A percentile compares a stretch with the other conserved stretches of the same genome.
Conservation (phyloP, 2,797 vertebrate genomes). For the Alca torda region DNA sequence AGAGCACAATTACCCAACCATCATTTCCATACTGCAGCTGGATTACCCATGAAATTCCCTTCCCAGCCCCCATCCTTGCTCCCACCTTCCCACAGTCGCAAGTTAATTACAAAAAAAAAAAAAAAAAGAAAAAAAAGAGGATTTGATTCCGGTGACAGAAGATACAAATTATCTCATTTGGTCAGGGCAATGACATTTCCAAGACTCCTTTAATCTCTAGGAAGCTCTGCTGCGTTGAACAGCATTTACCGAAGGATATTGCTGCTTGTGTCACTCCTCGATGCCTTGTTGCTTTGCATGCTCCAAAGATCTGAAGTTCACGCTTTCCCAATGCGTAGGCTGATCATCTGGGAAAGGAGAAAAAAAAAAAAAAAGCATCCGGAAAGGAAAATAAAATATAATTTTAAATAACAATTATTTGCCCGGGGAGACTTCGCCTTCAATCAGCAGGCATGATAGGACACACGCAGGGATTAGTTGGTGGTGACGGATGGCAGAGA, state of each 20-base stretch:
- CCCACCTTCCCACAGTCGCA: slow-evolving; percentile 25
- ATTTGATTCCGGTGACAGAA: slow-evolving; percentile 52
- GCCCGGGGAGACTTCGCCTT: not conserved
- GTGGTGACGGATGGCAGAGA: not conserved
- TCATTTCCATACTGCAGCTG: slow-evolving; percentile 67
- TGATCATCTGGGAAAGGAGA: not conserved
- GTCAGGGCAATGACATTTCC: slow-evolving; percentile 68
- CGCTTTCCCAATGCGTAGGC: not conserved
- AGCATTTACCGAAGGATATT: not conserved
- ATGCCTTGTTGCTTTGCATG: not conserved
- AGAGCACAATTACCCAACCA: slow-evolving; percentile 75
- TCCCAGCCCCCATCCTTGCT: not conserved
- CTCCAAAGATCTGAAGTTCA: not conserved
- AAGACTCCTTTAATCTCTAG: slow-evolving; percentile 47
- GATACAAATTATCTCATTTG: slow-evolving; percentile 66
- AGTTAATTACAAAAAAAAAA: slow-evolving; percentile 56
- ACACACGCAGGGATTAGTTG: not conserved
- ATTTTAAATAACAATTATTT: not conserved
- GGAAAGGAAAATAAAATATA: not conserved
- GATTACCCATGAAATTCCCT: slow-evolving; percentile 55
- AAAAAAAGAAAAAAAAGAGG: not conserved
- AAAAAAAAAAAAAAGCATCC: not conserved
- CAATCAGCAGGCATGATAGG: not conserved
- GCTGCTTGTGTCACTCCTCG: not conserved
- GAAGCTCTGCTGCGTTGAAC: not conserved